A percentile compares a stretch with the other conserved stretches of the same genome.
Conservation (phyloP, 2,113 vertebrate genomes). For the Tachysurus fulvidraco region DNA sequence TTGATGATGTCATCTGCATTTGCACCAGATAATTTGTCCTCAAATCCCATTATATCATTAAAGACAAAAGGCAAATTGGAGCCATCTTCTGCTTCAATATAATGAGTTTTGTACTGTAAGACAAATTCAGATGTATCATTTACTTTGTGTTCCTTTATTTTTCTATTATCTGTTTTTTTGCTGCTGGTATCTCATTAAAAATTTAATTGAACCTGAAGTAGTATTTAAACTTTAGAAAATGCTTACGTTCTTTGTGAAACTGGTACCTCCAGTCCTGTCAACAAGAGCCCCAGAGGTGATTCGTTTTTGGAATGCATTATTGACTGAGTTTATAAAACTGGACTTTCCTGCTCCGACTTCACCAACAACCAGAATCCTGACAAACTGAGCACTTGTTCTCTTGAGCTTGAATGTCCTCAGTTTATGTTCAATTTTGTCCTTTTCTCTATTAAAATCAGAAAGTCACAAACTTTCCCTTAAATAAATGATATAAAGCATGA, state of each 20-base stretch:
- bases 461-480: no score
- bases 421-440: neutral
- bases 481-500: neutral
- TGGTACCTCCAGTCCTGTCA: neutral
- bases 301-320: constrained; percentile 16
- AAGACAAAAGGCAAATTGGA: constrained; percentile 16
- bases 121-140: neutral
- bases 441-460: neutral
- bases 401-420: neutral
- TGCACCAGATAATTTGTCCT: neutral
- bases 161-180: neutral
- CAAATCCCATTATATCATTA: constrained; percentile 40
- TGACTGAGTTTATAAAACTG: constrained; percentile 42
- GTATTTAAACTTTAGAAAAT: neutral
- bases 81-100: neutral
- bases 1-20: constrained; percentile 10
- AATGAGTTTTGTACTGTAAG: constrained; percentile 30
- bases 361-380: constrained; percentile 38
- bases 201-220: neutral
- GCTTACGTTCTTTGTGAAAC: constrained; percentile 19
- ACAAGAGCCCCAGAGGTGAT: constrained; percentile 1
- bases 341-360: constrained; percentile 34
- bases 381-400: neutral
- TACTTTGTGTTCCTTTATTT: neutral
- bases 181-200: neutral